Evolutionary conservation across 1,140 invertebrate genomes (phyloP), one percentile per base, ranked within the genome.

Genomic region (Drosophila watanabei): DNA sequence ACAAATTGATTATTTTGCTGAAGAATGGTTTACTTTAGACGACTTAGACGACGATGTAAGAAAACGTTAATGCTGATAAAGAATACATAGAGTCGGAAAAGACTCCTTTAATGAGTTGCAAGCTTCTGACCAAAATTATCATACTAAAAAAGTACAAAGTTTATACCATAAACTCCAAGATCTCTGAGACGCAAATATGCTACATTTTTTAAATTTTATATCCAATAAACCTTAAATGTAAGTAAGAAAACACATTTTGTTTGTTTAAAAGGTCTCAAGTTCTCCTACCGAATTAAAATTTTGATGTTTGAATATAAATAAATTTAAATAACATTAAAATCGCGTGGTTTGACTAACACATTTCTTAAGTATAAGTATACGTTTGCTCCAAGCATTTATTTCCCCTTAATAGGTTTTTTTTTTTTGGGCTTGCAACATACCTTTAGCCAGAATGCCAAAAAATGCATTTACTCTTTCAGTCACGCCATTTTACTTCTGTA

Each of bases 401-500:
- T 30, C 11, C 18, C 16, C 10, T 52, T 33, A 18, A 32, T 30
- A 14, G 8, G 9, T n/a, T 28, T n/a, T 41, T 39, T n/a, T 2
- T 59, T 60, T 33, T 33, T 51, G 30, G 16, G n/a, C 30, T 13
- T 33, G n/a, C n/a, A 60, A 37, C 54, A 60, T 65, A 33, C 37
- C 54, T 28, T 20, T 20, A 45, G 14, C 30, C 33, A 33, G 30
- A 65, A 65, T 11, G 18, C 54, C 54, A 61, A 65, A 65, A 60
- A 65, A 46, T 66, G 56, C 63, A 65, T 61, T 65, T 60, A 33
- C 16, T 30, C 39, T 14, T 46, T 54, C 30, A 37, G 79, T 80
- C 79, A 80, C 79, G 79, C 64, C 79, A 81, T 76, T 62, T 64
- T 57, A 33, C 46, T 18, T 18, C 24, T 39, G 11, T 0, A 49